phyloP scores from a whole-genome alignment of 2,113 vertebrate species.

The Chlorodrepanis virens region DNA sequence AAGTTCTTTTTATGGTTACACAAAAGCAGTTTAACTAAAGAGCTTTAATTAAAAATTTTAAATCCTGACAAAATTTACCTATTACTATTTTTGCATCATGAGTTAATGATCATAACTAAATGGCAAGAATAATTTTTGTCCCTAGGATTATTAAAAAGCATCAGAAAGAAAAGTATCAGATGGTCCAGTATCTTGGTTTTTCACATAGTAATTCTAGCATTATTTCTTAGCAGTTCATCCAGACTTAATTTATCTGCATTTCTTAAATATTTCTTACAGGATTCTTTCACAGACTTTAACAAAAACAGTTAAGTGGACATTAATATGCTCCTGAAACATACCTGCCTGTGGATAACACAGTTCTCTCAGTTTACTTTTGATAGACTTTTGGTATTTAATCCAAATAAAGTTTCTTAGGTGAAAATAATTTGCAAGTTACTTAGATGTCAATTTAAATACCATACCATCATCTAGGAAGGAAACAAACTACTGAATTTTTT shows the following conservation, averaged over 20 bases:
- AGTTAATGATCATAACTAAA: not conserved
- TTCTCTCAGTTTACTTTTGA: not conserved
- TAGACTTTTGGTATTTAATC: not conserved
- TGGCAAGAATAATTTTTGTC: fast-evolving
- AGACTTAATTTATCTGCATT: not conserved
- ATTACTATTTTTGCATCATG: not conserved
- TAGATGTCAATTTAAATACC: not conserved
- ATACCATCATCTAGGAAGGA: not conserved
- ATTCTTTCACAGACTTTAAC: not conserved
- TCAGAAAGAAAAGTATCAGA: not conserved
- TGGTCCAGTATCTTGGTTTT: not conserved
- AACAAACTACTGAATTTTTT: not conserved
- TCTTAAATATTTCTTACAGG: not conserved
- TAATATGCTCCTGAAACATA: not conserved
- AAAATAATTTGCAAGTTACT: not conserved
- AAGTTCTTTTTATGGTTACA: not conserved
- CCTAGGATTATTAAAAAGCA: not conserved
- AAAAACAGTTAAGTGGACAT: fast-evolving
- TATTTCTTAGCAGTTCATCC: not conserved
- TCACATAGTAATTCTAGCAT: not conserved
- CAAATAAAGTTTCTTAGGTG: not conserved
- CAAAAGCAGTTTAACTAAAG: not conserved
- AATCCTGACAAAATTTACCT: not conserved
- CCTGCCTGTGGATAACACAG: not conserved
- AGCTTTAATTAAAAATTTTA: not conserved